Base-by-base conservation (phyloP, 2,888 invertebrate species). In the Orthonevra nobilis region DNA sequence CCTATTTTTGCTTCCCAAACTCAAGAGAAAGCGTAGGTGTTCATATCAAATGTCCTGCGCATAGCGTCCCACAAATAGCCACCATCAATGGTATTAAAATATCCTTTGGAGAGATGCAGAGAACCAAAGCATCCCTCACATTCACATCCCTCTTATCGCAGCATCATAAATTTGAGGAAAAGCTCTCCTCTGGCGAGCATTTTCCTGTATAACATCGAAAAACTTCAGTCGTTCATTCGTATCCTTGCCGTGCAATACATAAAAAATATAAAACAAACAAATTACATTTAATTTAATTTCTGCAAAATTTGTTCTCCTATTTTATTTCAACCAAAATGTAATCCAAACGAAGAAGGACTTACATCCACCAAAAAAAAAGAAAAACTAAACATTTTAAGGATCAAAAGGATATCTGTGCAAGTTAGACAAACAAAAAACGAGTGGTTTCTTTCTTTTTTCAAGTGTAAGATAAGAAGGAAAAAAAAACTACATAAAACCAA, bases 401-500 rank as follows among this genome's bases (percentile, higher is more conserved):
- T 12, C 26, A 52, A 34, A 60, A 30, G 68, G 54, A 30, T 48
- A 23, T 74, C 68, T 48, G 61, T n/a, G n/a, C n/a, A n/a, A n/a
- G n/a, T n/a, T n/a, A n/a, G n/a, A n/a, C n/a, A n/a, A n/a, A n/a
- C n/a, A n/a, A n/a, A n/a, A n/a, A n/a, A n/a, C n/a, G n/a, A n/a
- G n/a, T n/a, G n/a, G n/a, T n/a, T n/a, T n/a, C n/a, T n/a, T n/a
- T n/a, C 40, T 61, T 69, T 60, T 52, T 68, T 28, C 46, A 28
- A 52, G 38, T 68, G 56, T 7, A 20, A 44, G 1, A 23, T n/a
- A 38, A 2, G 17, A 34, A 46, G 9, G 23, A 36, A 40, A 46
- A 44, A 56, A 72, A 79, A 79, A 73, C 73, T 79, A 79, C 56
- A 79, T 79, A 79, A 73, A 77, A 73, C 61, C 66, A 68, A 77